Base-by-base conservation (phyloP, 2,888 invertebrate species). In the Unio pictorum region DNA sequence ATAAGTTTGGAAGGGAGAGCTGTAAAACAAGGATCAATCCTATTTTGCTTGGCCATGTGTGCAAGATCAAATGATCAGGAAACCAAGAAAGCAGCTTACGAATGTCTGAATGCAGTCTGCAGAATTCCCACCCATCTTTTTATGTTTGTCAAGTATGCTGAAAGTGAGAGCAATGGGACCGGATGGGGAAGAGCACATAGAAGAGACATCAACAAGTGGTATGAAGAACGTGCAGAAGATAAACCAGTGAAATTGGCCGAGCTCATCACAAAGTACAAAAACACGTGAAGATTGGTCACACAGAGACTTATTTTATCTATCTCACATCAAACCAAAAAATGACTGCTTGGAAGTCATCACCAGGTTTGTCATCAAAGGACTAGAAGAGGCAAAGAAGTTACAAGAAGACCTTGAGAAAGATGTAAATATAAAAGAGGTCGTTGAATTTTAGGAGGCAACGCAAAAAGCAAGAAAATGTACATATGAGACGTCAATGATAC, bases 221-320 rank as follows among this genome's bases (percentile, higher is more conserved):
- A 95, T 85, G 68, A 73, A 55, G 55, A 75, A 62, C 68, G 63
- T 64, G n/a, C 62, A 54, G 23, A 62, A 30, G 70, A 75, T n/a
- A 34, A 34, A 34, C 69, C 73, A 55, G 55, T 17, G 86, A 92
- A 93, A 65, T 90, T 95, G 60, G 93, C 93, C 0, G 91, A 92
- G 80, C 93, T 93, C 77, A 91, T 94, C 28, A 93, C 93, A 6
- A 92, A 92, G 84, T 92, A 92, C 68, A 92, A 92, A 66, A 92
- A 23, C 93, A 15, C 92, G 93, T 75, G 92, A 93, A 81, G 93
- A 94, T 7, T 94, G 94, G 91, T 92, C 92, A 0, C 95, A 95
- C 86, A 93, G 93, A 82, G 94, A 94, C 80, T 91, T 95, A n/a
- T 90, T 93, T 92, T 85, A 91, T 55, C 71, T 85, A 30, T 66